phyloP scores from a whole-genome alignment of 2,888 invertebrate species.

The Isotomurus palustris region DNA sequence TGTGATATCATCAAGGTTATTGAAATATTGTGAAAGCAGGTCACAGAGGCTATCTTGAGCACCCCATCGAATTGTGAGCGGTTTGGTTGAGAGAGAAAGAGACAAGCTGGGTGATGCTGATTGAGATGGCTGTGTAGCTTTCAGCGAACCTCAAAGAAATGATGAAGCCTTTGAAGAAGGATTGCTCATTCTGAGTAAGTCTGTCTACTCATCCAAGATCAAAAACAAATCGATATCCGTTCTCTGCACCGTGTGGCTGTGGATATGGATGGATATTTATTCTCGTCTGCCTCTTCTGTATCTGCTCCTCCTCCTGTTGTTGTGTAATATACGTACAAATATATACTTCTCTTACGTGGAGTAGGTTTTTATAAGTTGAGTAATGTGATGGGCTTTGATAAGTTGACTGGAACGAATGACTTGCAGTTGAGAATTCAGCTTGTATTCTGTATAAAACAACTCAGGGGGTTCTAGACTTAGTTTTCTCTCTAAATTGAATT shows the following conservation, averaged over 20 bases:
- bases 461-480: too few species aligned
- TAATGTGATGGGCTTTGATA: constrained; percentile 14
- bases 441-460: too few species aligned
- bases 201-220: constrained; percentile 9
- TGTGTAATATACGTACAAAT: neutral
- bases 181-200: constrained; percentile 9
- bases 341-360: too few species aligned
- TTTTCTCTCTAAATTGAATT: too few species aligned
- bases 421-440: constrained; percentile 7
- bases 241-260: constrained; percentile 12
- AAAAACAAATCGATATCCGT: constrained; percentile 12
- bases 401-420: constrained; percentile 12
- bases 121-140: too few species aligned
- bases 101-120: neutral
- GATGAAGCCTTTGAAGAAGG: constrained; percentile 4
- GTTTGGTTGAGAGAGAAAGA: neutral
- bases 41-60: constrained; percentile 4
- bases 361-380: constrained; percentile 9
- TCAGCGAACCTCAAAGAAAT: neutral
- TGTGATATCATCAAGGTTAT: constrained; percentile 2
- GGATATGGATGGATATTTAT: constrained; percentile 1
- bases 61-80: neutral
- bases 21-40: constrained; percentile 35
- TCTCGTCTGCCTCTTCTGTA: neutral
- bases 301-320: neutral